Evolutionary conservation across 2,113 vertebrate genomes (phyloP).

Genomic region (Salvelinus namaycush): DNA sequence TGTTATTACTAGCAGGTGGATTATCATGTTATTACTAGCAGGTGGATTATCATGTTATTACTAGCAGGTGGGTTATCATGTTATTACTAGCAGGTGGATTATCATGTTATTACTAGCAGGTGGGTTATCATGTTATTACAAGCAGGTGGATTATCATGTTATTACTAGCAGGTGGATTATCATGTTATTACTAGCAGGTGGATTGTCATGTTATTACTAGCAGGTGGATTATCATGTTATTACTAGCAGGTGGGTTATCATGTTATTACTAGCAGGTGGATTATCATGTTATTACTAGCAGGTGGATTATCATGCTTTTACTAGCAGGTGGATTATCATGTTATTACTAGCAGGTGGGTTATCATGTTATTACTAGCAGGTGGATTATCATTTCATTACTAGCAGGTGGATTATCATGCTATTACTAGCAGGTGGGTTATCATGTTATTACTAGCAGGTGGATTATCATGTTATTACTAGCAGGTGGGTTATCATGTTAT

Average conservation of each 20-base stretch:
- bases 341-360: no score
- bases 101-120: not conserved
- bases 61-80: not conserved
- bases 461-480: not conserved
- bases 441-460: no score
- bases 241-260: not conserved
- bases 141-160: not conserved
- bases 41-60: not conserved
- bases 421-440: no score
- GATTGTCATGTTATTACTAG: not conserved
- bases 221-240: not conserved
- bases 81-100: not conserved
- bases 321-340: not conserved
- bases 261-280: not conserved
- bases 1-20: not conserved
- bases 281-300: no score
- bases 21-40: not conserved
- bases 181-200: no score
- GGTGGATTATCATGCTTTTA: not conserved
- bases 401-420: not conserved
- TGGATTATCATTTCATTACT: not conserved
- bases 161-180: not conserved
- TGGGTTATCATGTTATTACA: not conserved
- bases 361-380: no score
- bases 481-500: no score